Evolutionary conservation across 92 coral and sea anemone species (phyloP), one percentile per base, ranked within the genome.

Genomic region (Paramuricea clavata): DNA sequence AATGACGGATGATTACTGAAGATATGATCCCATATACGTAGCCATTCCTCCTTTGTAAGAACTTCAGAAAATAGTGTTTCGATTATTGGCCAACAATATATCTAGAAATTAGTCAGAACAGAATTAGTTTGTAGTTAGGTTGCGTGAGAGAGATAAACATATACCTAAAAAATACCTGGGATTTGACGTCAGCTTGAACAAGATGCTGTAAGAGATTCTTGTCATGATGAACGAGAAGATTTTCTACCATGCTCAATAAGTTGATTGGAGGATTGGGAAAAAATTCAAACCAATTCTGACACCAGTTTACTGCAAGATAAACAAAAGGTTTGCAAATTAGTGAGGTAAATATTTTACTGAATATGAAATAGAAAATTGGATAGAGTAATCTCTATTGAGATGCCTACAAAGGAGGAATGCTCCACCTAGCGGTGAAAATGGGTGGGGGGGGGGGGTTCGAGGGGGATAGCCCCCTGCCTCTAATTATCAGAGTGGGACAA

Each of bases 231-330:
- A 93, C 96, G 21, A 96, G 89, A 76, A 94, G 88, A 69, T 97
- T 97, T 90, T 97, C 99, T 2, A 92, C 88, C 97, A 94, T 93
- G 6, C 97, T 92, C 12, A 97, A 95, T n/a, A 93, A 87, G 35
- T 93, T 97, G 41, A 97, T 98, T 19, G 99, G 99, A 78, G 99
- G 98, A 57, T 97, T 97, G 41, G 99, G 99, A 32, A 97, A 97
- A 83, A 91, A 97, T 64, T 97, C 99, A 50, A 95, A 97, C 99
- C 99, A 97, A 81, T 97, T 95, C 77, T 97, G 99, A 35, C 98
- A 90, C 98, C 98, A 97, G 86, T 91, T 94, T 72, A 88, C 99
- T 97, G 74, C 69, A 42, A 83, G 78, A 65, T 59, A 8, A 0
- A 57, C 13, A n/a, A 17, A n/a, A 41, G 4, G 6, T 6, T 15